Base-by-base conservation (phyloP, 1,140 invertebrate species). In the Drosophila pallidifrons region DNA sequence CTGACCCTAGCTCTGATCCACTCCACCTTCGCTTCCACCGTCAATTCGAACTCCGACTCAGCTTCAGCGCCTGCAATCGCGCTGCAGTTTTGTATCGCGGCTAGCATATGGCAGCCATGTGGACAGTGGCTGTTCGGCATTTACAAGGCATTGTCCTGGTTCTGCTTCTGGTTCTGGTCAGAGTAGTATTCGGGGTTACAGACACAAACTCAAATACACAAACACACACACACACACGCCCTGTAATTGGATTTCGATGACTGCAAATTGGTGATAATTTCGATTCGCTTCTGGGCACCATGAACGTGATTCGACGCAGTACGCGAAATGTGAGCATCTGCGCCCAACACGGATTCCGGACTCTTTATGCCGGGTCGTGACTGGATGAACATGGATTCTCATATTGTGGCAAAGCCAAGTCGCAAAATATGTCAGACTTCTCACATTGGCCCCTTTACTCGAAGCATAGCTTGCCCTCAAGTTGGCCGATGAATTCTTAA, bases 191-290 rank as follows among this genome's bases (percentile, higher is more conserved):
- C 61, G 51, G 47, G 71, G 55, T 65, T 64, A 75, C 51, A 80
- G 32, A 64, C 79, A 74, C 76, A 85, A 69, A 64, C 72, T 25
- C 20, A 25, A 25, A 25, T 25, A 25, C 20, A 25, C 20, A 25
- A 25, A 11, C 51, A 69, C 41, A 72, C 20, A 72, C 52, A 72
- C 30, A 67, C 52, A 77, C 20, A 65, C 71, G 74, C 75, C 70
- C 57, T 72, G 74, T 91, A 91, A 91, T 91, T 91, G 90, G 90
- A 91, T 91, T 91, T 82, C 90, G 87, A 91, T 91, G 90, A 91
- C 86, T 91, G 90, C 86, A 90, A 91, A 91, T 91, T 91, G 90
- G 83, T 91, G 90, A 91, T 91, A 91, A 91, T 91, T 91, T 90
- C 82, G 79, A 91, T 91, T 91, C 72, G 75, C 76, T 80, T 86